phyloP scores from a whole-genome alignment of 2,113 vertebrate genomes.

The Pimephales promelas region DNA sequence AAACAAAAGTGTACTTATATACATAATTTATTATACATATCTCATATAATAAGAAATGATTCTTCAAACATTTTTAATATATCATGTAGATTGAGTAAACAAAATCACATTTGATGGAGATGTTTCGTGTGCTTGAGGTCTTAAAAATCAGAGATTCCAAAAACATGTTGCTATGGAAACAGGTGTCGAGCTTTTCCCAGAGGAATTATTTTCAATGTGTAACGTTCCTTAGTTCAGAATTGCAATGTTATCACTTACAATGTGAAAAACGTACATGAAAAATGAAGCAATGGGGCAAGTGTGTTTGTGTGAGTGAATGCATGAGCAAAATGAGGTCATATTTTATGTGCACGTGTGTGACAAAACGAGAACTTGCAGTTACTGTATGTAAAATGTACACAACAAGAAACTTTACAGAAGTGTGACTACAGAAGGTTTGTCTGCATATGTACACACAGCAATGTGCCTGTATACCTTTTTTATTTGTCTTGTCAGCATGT shows the following conservation, averaged over 20 bases:
- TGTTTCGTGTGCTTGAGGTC: conserved; percentile 95
- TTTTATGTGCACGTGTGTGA: neutral
- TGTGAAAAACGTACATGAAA: conserved; percentile 70
- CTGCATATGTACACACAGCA: conserved; percentile 42
- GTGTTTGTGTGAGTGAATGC: conserved; percentile 59
- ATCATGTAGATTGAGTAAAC: conserved; percentile 62
- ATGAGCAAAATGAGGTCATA: neutral
- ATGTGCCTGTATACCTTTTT: conserved; percentile 2
- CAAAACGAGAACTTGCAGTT: conserved; percentile 34
- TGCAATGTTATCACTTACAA: conserved; percentile 75
- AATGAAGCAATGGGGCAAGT: conserved; percentile 64
- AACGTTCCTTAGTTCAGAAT: conserved; percentile 76
- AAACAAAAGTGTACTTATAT: conserved; percentile 84
- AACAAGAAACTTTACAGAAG: conserved; percentile 34
- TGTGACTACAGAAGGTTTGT: conserved; percentile 4
- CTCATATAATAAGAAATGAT: conserved; percentile 81
- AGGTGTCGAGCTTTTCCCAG: conserved; percentile 68
- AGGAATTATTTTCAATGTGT: conserved; percentile 26
- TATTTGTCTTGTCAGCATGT: conserved; percentile 9
- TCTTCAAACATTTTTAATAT: conserved; percentile 74
- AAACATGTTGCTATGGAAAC: conserved; percentile 84
- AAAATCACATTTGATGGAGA: conserved; percentile 89
- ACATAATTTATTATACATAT: conserved; percentile 80
- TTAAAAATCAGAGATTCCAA: conserved; percentile 86
- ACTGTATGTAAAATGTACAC: conserved; percentile 11